Evolutionary conservation across 2,113 vertebrate genomes (phyloP).

Genomic region (Geococcyx californianus): DNA sequence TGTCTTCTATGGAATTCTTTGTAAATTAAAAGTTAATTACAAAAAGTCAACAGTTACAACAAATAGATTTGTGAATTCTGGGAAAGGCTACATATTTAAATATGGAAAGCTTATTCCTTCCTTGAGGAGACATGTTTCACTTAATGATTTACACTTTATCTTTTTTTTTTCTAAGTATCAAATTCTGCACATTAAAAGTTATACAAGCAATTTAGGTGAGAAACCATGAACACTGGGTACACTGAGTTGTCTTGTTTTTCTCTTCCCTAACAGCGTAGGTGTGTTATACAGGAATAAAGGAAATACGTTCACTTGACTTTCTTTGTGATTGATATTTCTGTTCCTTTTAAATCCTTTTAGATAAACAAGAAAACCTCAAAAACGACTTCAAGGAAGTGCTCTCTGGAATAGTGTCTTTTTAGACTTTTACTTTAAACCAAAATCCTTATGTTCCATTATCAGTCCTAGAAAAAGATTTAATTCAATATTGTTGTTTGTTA

Average conservation of each 20-base stretch:
- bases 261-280: neutral
- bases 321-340: neutral
- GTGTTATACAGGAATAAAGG: neutral
- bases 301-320: neutral
- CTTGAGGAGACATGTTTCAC: neutral
- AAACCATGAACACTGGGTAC: neutral
- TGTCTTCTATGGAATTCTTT: constrained; percentile 6
- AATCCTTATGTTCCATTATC: neutral
- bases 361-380: neutral
- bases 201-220: neutral
- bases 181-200: neutral
- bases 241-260: neutral
- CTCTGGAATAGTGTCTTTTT: neutral
- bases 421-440: neutral
- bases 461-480: neutral
- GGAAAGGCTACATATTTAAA: neutral
- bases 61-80: neutral
- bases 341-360: neutral
- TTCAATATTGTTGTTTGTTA: neutral
- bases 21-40: neutral
- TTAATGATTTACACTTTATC: neutral
- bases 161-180: neutral
- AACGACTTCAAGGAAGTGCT: neutral
- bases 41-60: neutral
- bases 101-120: neutral